Conservation (phyloP, 2,888 invertebrate genomes). For the Calameuta pallipes region DNA sequence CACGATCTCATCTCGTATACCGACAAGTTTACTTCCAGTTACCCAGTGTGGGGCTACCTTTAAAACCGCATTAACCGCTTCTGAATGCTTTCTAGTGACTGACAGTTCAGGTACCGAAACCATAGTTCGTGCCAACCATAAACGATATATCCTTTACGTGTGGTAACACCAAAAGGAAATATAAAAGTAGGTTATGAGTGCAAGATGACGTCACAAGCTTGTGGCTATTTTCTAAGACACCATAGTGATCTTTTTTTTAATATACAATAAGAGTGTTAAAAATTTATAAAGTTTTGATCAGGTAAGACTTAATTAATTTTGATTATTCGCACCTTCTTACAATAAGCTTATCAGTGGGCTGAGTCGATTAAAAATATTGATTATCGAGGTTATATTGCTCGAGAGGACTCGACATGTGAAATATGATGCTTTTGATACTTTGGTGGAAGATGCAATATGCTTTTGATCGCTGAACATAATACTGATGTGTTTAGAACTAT, state of each 20-base stretch:
- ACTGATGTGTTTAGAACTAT: not conserved
- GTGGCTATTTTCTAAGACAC: not conserved
- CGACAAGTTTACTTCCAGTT: slow-evolving; percentile 34
- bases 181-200: not conserved
- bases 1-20: slow-evolving; percentile 35
- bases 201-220: not conserved
- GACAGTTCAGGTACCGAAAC: slow-evolving; percentile 4
- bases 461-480: slow-evolving; percentile 6
- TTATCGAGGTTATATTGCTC: not conserved
- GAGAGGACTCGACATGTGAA: not conserved
- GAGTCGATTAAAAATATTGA: not conserved
- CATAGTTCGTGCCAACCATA: slow-evolving; percentile 5
- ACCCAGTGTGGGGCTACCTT: slow-evolving; percentile 18
- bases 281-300: not conserved
- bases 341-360: not conserved
- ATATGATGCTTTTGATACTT: not conserved
- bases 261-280: too few species aligned
- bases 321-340: not conserved
- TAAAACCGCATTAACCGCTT: slow-evolving; percentile 1
- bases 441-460: slow-evolving; percentile 1
- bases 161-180: not conserved
- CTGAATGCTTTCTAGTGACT: not conserved
- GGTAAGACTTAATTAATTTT: not conserved
- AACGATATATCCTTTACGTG: not conserved
- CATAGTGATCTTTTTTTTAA: not conserved